phyloP scores from a whole-genome alignment of 53 echinoderm and acorn worm genomes.

The Stichopus horrens region DNA sequence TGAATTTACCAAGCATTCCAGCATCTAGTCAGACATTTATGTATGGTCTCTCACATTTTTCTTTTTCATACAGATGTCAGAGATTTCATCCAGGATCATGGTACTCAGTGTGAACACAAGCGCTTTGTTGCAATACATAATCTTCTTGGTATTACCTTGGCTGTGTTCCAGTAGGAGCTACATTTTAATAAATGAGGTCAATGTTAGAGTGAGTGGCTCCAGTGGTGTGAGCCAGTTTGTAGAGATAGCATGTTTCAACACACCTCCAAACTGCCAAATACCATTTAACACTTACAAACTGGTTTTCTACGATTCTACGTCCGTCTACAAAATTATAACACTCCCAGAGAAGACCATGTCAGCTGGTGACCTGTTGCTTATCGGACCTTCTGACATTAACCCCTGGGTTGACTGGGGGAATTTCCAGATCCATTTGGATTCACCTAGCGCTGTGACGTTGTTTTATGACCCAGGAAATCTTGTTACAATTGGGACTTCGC shows the following conservation, averaged over 20 bases:
- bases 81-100: too few species aligned
- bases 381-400: conserved; percentile 19
- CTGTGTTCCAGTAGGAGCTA: not conserved
- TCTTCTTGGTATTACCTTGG: not conserved
- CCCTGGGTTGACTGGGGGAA: conserved; percentile 19
- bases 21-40: too few species aligned
- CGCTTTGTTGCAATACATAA: not conserved
- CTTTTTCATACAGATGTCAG: too few species aligned
- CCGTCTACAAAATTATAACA: conserved; percentile 7
- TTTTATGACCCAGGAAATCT: not conserved
- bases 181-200: conserved; percentile 6
- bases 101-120: too few species aligned
- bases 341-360: conserved; percentile 6
- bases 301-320: conserved; percentile 2
- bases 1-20: too few species aligned
- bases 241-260: not conserved
- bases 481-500: not conserved
- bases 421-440: conserved; percentile 17
- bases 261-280: not conserved
- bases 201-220: conserved; percentile 7
- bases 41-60: too few species aligned
- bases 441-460: conserved; percentile 12
- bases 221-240: conserved; percentile 17
- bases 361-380: not conserved
- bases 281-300: not conserved